Percentiles rank a stretch among this genome's conserved stretches.
phyloP scores from a whole-genome alignment of 2,797 vertebrate genomes.

The Eulemur mongoz region DNA sequence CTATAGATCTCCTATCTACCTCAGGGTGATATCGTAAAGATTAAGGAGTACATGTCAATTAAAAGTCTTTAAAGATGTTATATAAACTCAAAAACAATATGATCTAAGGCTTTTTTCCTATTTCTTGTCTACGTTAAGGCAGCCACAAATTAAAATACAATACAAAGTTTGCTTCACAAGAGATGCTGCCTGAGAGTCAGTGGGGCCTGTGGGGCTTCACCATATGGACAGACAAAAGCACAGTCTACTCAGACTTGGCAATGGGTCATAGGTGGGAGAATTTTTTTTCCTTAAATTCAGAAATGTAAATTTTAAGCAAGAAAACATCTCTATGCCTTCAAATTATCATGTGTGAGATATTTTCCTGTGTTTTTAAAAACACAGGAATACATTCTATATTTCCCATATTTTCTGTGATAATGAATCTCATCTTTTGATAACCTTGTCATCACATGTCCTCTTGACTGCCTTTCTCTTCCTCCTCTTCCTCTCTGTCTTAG shows the following conservation, averaged over 20 bases:
- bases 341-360: not conserved
- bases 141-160: not conserved
- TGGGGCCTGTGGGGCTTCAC: not conserved
- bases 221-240: not conserved
- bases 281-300: not conserved
- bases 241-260: not conserved
- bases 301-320: not conserved
- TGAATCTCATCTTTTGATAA: not conserved
- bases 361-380: not conserved
- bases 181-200: not conserved
- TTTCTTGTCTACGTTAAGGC: not conserved
- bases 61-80: not conserved
- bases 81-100: not conserved
- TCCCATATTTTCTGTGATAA: not conserved
- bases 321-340: not conserved
- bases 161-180: not conserved
- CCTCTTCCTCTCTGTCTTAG: not conserved
- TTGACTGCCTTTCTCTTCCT: not conserved
- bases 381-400: not conserved
- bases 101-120: not conserved
- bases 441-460: not conserved
- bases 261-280: not conserved
- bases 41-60: not conserved
- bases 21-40: slow-evolving; percentile 40
- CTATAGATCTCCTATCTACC: slow-evolving; percentile 23